Evolutionary conservation across 2,888 invertebrate species (phyloP), one percentile per base, ranked within the genome.

Genomic region (Ferrisia virgata): DNA sequence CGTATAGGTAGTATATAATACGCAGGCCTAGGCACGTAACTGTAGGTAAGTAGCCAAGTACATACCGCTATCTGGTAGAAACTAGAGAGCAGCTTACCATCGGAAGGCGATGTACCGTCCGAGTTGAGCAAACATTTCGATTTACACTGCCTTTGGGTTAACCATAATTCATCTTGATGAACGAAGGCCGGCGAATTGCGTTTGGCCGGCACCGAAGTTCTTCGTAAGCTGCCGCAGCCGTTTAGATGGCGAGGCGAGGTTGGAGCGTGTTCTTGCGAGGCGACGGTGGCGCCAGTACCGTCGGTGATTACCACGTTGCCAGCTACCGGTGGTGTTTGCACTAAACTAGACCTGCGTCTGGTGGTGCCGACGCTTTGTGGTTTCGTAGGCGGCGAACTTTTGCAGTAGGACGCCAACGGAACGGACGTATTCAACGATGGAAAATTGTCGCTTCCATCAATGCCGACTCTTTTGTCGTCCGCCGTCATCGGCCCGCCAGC

Each of bases 121-220:
- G 58, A 64, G 85, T 87, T 86, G 86, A 86, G 86, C 86, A 86
- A 86, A 85, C 86, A 86, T 64, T 87, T 84, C 64, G 86, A 85
- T 43, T 86, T 85, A 81, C 84, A 84, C 79, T 86, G 86, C 40
- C 87, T 86, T 84, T 87, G 87, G 5, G 87, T 87, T 58, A 87
- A 86, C 87, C 87, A 87, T 58, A 87, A 86, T 79, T 87, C 87
- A 85, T 87, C 87, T 85, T 87, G 87, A 81, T 87, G 87, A 64
- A 87, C 87, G 79, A 86, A 87, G 9, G 87, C 87, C n/a, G 87
- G 87, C 18, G 86, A 86, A 87, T 88, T 78, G 86, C 87, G 18
- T 87, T 89, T 18, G 82, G 87, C 86, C 83, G 86, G 87, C n/a
- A 86, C 86, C 25, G 86, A 86, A 2, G 87, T 86, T 13, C 64